Evolutionary conservation across 1,140 invertebrate species (phyloP).

Genomic region (Drosophila lowei): DNA sequence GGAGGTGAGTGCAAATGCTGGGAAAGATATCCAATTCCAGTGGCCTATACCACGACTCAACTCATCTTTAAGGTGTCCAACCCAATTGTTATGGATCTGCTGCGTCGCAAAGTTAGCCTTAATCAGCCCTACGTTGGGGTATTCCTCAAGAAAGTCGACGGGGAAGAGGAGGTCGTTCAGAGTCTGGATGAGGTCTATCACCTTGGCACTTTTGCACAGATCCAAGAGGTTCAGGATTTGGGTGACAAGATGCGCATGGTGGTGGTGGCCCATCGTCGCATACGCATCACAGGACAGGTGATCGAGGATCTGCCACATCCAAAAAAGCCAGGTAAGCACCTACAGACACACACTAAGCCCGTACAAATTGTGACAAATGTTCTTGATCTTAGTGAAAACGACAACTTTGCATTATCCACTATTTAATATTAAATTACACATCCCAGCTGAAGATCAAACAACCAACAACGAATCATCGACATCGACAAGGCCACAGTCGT

Average conservation of each 20-base stretch:
- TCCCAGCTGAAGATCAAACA: constrained; percentile 80
- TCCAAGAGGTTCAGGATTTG: constrained; percentile 98
- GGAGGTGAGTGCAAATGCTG: constrained; percentile 86
- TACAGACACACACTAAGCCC: constrained; percentile 24
- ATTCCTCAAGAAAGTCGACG: constrained; percentile 97
- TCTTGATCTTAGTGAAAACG: constrained; percentile 79
- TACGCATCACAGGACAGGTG: constrained; percentile 91
- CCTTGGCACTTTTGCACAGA: constrained; percentile 98
- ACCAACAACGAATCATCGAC: constrained; percentile 22
- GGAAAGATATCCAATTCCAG: no score
- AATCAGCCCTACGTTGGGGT: constrained; percentile 99
- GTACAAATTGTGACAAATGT: constrained; percentile 59
- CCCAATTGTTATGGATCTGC: constrained; percentile 93
- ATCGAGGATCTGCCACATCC: constrained; percentile 87
- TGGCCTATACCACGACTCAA: neutral
- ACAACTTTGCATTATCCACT: constrained; percentile 83
- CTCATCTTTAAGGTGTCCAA: constrained; percentile 89
- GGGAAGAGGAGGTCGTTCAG: constrained; percentile 94
- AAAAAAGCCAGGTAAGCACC: constrained; percentile 75
- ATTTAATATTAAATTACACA: constrained; percentile 83
- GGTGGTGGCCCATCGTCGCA: constrained; percentile 96
- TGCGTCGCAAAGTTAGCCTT: constrained; percentile 96
- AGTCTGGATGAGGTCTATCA: constrained; percentile 94
- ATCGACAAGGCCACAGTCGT: no score
- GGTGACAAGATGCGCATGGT: constrained; percentile 96